Conservation (phyloP, 2,797 vertebrate species). For the Enteromius viviparus region DNA sequence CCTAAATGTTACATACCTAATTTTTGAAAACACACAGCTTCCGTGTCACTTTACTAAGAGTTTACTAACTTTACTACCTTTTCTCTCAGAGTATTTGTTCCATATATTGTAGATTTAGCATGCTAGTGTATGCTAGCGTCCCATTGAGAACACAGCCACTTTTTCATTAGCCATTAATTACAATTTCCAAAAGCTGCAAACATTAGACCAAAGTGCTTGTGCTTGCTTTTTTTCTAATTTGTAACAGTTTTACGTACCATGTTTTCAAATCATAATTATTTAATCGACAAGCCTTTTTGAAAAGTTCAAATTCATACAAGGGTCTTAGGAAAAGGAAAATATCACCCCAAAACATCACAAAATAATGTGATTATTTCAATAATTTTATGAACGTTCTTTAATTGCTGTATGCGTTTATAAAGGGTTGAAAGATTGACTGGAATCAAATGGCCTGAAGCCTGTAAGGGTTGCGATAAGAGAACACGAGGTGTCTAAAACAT, state of each 20-base stretch:
- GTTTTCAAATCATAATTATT: conserved; percentile 23
- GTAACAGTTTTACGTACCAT: neutral
- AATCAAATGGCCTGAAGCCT: conserved; percentile 58
- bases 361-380: neutral
- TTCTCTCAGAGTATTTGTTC: neutral
- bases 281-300: conserved; percentile 27
- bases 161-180: conserved; percentile 13
- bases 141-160: neutral
- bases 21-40: neutral
- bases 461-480: conserved; percentile 55
- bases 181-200: conserved; percentile 18
- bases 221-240: neutral
- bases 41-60: neutral
- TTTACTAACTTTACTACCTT: neutral
- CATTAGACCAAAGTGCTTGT: neutral
- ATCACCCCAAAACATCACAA: conserved; percentile 19
- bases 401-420: neutral
- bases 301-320: neutral
- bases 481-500: conserved; percentile 35
- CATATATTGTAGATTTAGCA: neutral
- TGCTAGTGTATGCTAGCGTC: neutral
- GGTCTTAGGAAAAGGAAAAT: conserved; percentile 1
- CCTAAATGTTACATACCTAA: neutral
- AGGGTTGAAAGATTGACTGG: conserved; percentile 28
- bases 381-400: neutral